Percentiles rank a stretch among this genome's conserved stretches.
Evolutionary conservation across 2,113 vertebrate species (phyloP).

Genomic region (Lethenteron camtschaticum): DNA sequence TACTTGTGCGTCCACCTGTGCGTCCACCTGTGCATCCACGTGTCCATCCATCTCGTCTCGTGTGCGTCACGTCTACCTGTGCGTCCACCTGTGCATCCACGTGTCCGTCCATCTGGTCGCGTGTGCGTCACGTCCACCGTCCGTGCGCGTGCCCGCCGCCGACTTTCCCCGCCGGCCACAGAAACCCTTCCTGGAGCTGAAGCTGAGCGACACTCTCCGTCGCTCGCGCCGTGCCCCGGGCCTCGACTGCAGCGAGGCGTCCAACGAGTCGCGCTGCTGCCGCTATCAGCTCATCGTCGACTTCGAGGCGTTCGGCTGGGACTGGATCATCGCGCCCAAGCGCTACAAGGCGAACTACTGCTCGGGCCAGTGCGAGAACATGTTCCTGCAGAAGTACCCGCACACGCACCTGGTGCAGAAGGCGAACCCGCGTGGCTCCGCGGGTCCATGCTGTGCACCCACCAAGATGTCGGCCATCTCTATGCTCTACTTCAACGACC

Average conservation of each 20-base stretch:
- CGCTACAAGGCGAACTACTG: conserved; percentile 98
- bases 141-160: no score
- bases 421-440: conserved; percentile 66
- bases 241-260: conserved; percentile 81
- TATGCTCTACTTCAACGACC: conserved; percentile 90
- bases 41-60: no score
- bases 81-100: no score
- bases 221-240: conserved; percentile 58
- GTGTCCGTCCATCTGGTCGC: no score
- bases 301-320: conserved; percentile 92
- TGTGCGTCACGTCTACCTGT: no score
- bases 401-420: conserved; percentile 92
- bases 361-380: conserved; percentile 89
- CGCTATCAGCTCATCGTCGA: conserved; percentile 87
- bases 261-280: conserved; percentile 72
- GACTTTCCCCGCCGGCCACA: conserved; percentile 15
- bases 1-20: no score
- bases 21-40: no score
- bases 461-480: conserved; percentile 99
- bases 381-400: conserved; percentile 86
- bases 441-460: conserved; percentile 84
- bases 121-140: no score
- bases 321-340: conserved; percentile 99
- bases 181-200: conserved; percentile 93
- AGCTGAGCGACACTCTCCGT: conserved; percentile 61